Percentiles rank a stretch among this genome's conserved stretches.
Conservation (phyloP, 2,113 vertebrate genomes). For the Dipodomys spectabilis region DNA sequence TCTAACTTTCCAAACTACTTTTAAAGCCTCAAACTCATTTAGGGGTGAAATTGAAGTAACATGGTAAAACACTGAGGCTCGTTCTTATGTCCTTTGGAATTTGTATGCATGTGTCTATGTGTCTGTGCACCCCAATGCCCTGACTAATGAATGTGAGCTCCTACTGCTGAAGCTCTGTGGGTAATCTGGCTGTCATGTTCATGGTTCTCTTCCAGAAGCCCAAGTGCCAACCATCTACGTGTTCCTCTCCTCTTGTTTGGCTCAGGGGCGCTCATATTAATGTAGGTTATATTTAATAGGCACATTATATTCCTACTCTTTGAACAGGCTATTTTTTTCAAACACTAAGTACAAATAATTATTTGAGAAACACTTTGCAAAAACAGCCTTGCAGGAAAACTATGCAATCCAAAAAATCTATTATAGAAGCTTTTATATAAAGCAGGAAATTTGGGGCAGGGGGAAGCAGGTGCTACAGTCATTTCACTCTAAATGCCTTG, state of each 20-base stretch:
- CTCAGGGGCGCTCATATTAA: neutral
- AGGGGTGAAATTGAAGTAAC: slow-evolving; percentile 17
- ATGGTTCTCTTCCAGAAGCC: slow-evolving; percentile 65
- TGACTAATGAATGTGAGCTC: slow-evolving; percentile 66
- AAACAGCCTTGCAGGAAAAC: slow-evolving; percentile 4
- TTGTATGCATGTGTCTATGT: fast-evolving
- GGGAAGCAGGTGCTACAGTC: neutral
- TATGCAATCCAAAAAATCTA: neutral
- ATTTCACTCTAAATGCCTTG: neutral
- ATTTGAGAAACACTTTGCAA: slow-evolving; percentile 29
- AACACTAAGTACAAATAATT: slow-evolving; percentile 55
- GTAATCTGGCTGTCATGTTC: slow-evolving; percentile 52
- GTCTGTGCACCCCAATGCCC: neutral
- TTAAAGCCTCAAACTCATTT: neutral
- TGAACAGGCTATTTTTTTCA: slow-evolving; percentile 54
- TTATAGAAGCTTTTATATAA: slow-evolving; percentile 51
- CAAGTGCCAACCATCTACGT: neutral
- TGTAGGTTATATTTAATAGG: slow-evolving; percentile 60
- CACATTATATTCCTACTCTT: neutral
- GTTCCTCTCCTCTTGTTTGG: slow-evolving; percentile 41
- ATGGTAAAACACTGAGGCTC: neutral
- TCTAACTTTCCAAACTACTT: slow-evolving; percentile 40
- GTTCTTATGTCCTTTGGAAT: neutral
- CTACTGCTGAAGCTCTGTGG: slow-evolving; percentile 54
- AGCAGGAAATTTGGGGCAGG: neutral